phyloP scores from a whole-genome alignment of 1,140 invertebrate genomes.

The Rhopalosiphum padi region DNA sequence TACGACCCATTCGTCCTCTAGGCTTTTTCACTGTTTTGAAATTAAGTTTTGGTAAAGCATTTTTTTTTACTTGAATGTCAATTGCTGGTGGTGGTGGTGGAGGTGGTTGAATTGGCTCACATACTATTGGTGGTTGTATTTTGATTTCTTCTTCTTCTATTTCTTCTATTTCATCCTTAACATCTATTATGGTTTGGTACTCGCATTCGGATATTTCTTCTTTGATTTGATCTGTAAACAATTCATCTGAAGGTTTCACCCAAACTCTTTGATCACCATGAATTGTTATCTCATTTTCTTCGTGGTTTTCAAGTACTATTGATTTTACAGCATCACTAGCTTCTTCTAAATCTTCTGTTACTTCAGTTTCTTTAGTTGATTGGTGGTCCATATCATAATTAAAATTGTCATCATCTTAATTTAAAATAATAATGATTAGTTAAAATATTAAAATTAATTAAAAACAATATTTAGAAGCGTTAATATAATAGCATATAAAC shows the following conservation, averaged over 20 bases:
- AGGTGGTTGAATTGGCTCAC: background rate
- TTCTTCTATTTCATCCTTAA: constrained; percentile 49
- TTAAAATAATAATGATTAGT: constrained; percentile 23
- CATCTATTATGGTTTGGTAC: background rate
- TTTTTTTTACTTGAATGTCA: constrained; percentile 3
- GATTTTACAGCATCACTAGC: background rate
- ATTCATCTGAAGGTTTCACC: constrained; percentile 25
- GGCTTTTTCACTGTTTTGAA: constrained; percentile 3
- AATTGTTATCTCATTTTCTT: background rate
- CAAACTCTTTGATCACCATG: constrained; percentile 28
- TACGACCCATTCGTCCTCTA: constrained; percentile 3
- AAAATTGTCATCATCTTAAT: constrained; percentile 35
- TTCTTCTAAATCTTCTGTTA: background rate
- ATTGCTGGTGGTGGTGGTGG: background rate
- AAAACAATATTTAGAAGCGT: background rate
- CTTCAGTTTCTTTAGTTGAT: background rate
- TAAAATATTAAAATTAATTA: background rate
- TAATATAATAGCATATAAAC: background rate
- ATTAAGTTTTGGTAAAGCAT: background rate
- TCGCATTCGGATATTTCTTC: background rate
- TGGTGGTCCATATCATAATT: background rate
- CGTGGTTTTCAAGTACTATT: background rate
- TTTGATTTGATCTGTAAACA: constrained; percentile 43
- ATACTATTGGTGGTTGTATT: background rate
- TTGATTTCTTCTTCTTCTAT: constrained; percentile 26